Base-by-base conservation (phyloP, 2,113 vertebrate genomes). In the Megaceryle maxima region DNA sequence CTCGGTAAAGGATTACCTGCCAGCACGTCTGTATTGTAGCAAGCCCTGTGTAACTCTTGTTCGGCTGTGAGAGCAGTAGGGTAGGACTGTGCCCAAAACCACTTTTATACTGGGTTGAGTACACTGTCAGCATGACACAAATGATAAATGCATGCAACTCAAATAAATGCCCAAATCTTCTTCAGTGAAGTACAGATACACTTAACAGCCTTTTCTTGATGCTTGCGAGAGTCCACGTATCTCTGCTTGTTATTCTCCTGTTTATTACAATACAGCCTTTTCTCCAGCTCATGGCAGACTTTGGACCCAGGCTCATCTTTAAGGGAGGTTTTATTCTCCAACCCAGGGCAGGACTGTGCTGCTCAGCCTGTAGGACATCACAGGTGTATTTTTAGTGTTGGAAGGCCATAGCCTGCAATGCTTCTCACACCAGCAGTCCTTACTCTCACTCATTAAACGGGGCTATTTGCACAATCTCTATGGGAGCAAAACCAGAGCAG, bases 261-360 rank as follows among this genome's bases (percentile, higher is more conserved):
- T 51, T 91, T 33, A 91, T 72, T 55, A 35, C 37, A 41, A 13
- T 24, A 26, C 37, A 59, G 37, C 17, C 22, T 73, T 77, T 73
- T 24, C 64, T 78, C 44, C 48, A 57, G 33, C 60, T 62, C 39
- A 24, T 11, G 8, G 3, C 15, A 35, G 70, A 25, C 31, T 75
- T 50, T 0, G 3, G 43, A 63, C 39, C 51, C 2, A 0, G 44
- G 35, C 8, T 62, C 2, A 1, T 6, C 18, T 26, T 28, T 60
- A 37, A 48, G 55, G 66, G 35, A 57, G 44, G 15, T 79, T 63
- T 60, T 39, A 20, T 3, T 22, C 37, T n/a, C 4, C 57, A 77
- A 44, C 63, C 44, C 69, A 53, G 59, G 28, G 37, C 43, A 82
- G 75, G 43, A 37, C 25, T 4, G 25, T 10, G 21, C 10, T 67